Evolutionary conservation across 2,113 vertebrate species (phyloP).

Genomic region (Myotis davidii): DNA sequence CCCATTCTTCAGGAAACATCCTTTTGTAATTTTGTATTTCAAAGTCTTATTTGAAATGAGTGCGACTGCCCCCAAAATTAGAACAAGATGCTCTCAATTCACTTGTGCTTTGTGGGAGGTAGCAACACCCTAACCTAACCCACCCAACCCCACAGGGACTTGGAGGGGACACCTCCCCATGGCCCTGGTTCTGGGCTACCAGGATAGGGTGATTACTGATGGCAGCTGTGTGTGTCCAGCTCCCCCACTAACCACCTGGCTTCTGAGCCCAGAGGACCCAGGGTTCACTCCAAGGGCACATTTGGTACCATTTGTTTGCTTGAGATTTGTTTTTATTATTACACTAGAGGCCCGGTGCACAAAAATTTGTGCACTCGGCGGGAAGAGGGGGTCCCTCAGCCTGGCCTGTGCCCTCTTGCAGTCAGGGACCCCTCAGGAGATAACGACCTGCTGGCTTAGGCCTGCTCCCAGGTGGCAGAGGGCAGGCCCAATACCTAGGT

Average conservation of each 20-base stretch:
- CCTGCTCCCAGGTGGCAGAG: too few species aligned
- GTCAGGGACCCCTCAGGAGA: too few species aligned
- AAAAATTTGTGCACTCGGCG: too few species aligned
- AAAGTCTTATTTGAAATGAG: conserved; percentile 29
- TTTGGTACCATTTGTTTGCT: not conserved
- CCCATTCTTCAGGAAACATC: not conserved
- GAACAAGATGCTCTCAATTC: conserved; percentile 47
- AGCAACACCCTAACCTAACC: not conserved
- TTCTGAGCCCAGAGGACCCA: not conserved
- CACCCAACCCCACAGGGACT: not conserved
- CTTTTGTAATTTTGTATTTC: conserved; percentile 45
- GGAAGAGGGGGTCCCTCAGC: too few species aligned
- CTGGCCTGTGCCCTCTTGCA: too few species aligned
- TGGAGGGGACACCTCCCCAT: not conserved
- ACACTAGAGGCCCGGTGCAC: not conserved
- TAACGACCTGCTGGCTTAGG: too few species aligned
- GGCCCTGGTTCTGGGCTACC: not conserved
- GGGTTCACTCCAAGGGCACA: not conserved
- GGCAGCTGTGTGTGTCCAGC: too few species aligned
- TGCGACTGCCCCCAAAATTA: conserved; percentile 6
- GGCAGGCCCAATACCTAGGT: too few species aligned
- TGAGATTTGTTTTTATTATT: not conserved
- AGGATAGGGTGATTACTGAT: not conserved
- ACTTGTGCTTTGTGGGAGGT: not conserved
- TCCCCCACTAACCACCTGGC: not conserved